Evolutionary conservation across 2,888 invertebrate species (phyloP), one percentile per base, ranked within the genome.

Genomic region (Metopia argyrocephala): DNA sequence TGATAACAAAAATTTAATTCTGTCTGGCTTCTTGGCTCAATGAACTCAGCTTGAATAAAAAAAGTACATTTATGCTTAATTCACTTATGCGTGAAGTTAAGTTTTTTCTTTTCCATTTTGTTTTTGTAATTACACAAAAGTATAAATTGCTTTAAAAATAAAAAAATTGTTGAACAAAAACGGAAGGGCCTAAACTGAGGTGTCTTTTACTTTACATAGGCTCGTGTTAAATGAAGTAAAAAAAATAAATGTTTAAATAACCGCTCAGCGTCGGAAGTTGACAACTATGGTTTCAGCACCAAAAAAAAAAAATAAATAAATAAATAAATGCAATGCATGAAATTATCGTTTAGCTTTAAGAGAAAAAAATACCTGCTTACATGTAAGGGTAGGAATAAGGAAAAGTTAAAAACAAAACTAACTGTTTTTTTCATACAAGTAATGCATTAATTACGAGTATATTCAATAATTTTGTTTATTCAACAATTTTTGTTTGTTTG

Each of bases 141-240:
- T 54, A 61, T 61, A 71, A 66, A 66, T 71, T 65, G 71, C 50
- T n/a, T n/a, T n/a, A 52, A 28, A 48, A 15, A 54, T 52, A 50
- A 18, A 59, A 48, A 76, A 38, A 76, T 64, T 38, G 38, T 38
- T 38, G 15, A 38, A 38, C 15, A 38, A 38, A 38, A 31, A 38
- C 9, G 38, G 1, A 38, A 38, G 15, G 2, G 12, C 12, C 23
- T 45, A 27, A 62, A 25, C 23, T 62, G n/a, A 65, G 69, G 46
- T 76, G 64, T 73, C n/a, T n/a, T 76, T 81, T 65, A 78, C 59
- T 78, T 78, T 54, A 80, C 76, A 78, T 61, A 69, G 65, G 74
- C 76, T 54, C 76, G 76, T 73, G 69, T 73, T 81, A 65, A 75
- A 50, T 12, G 54, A 56, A 75, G 61, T 61, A 61, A 54, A 45